Conservation (phyloP, 2,797 vertebrate genomes). For the Morelia viridis region DNA sequence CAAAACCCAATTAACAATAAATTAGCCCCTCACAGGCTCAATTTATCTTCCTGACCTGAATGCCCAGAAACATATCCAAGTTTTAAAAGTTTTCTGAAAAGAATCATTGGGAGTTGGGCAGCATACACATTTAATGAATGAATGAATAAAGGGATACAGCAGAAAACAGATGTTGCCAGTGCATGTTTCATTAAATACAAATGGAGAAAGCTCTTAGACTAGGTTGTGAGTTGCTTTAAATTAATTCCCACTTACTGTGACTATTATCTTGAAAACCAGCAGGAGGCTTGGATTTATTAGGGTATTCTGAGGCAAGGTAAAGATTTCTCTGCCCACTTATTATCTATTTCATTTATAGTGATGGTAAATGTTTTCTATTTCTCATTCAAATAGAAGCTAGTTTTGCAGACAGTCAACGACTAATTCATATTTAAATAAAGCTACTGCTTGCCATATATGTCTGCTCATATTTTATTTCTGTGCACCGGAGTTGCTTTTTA, state of each 20-base stretch:
- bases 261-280: neutral
- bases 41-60: neutral
- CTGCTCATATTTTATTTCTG: conserved; percentile 49
- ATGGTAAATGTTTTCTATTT: conserved; percentile 28
- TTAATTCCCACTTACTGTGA: neutral
- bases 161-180: neutral
- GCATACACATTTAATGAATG: neutral
- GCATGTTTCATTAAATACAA: neutral
- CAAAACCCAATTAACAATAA: neutral
- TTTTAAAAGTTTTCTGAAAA: neutral
- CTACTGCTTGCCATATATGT: conserved; percentile 37
- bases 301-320: neutral
- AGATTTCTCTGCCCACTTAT: neutral
- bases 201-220: neutral
- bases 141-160: neutral
- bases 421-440: conserved; percentile 35
- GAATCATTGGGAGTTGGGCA: neutral
- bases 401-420: conserved; percentile 8
- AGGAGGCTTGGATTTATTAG: neutral
- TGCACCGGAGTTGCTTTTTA: conserved; percentile 40
- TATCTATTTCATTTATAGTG: neutral
- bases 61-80: neutral
- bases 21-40: neutral
- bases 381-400: conserved; percentile 23
- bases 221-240: neutral